Evolutionary conservation across 2,113 vertebrate species (phyloP), one percentile per base, ranked within the genome.

Genomic region (Sinosuthora webbiana): DNA sequence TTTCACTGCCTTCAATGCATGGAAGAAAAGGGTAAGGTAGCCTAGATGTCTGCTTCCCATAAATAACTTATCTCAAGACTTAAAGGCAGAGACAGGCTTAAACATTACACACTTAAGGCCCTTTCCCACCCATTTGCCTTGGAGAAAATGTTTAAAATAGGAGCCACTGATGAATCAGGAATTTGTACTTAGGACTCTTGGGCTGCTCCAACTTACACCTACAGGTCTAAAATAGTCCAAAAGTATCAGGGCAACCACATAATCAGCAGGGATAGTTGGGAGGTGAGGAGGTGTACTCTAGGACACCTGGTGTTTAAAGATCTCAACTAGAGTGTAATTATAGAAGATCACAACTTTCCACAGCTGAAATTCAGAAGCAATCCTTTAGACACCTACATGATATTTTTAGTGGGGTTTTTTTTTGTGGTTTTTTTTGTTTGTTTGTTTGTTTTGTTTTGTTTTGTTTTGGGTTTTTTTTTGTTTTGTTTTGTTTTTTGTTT

Each of bases 51-150:
- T 83, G 74, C 77, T 93, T 97, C 78, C 81, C 81, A 77, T 92
- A 93, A 97, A 96, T 95, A 97, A 93, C 71, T 83, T 79, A 96
- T 93, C 91, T 92, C 52, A 78, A 83, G 92, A 77, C 90, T 94
- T 91, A 79, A 87, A 79, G 33, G 37, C 73, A 89, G 50, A 81
- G 82, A 90, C 64, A 91, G 55, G 37, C 53, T 92, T 97, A 95
- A 97, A 88, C 47, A 63, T 80, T 73, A 75, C 45, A 83, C 73
- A 76, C 53, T 59, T 65, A 97, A 96, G 60, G 10, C 56, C 39
- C 56, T 90, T 71, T 49, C 35, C 35, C 41, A 87, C 31, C 30
- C 35, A 86, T 69, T 94, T 94, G 74, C 74, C 75, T 93, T 91
- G 35, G 68, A 97, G 22, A 27, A 94, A 96, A 83, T 69, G 56